Conservation (phyloP, 2,113 vertebrate genomes). For the Oryzias curvinotus region DNA sequence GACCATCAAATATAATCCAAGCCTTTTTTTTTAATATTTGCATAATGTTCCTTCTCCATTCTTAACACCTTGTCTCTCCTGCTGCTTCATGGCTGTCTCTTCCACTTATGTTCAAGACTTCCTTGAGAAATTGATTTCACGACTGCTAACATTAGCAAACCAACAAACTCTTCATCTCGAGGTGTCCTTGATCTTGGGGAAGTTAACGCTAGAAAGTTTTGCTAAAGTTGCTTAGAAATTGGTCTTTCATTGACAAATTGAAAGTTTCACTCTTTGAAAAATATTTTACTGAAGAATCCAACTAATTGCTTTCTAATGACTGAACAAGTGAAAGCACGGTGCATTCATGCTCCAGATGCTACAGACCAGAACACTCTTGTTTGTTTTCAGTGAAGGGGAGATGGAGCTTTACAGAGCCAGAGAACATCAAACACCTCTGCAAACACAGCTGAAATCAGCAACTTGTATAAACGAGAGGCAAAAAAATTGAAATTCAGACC, state of each 20-base stretch:
- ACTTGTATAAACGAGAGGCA: too few species aligned
- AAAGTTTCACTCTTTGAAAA: not conserved
- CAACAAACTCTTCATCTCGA: slow-evolving; percentile 2
- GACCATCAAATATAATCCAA: too few species aligned
- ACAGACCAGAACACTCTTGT: too few species aligned
- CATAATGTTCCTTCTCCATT: not conserved
- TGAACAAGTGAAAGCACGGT: too few species aligned
- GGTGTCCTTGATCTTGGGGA: slow-evolving; percentile 1
- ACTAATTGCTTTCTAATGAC: too few species aligned
- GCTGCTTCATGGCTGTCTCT: slow-evolving; percentile 19
- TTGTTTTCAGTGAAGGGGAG: too few species aligned
- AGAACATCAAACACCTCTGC: too few species aligned
- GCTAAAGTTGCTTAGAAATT: slow-evolving; percentile 19
- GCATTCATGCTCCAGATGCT: too few species aligned
- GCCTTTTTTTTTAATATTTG: not conserved
- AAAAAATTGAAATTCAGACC: too few species aligned
- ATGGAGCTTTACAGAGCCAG: too few species aligned
- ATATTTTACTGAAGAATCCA: too few species aligned
- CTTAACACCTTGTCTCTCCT: slow-evolving; percentile 17
- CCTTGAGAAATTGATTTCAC: slow-evolving; percentile 16
- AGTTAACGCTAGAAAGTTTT: not conserved
- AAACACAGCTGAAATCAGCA: too few species aligned
- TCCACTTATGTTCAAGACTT: slow-evolving; percentile 16
- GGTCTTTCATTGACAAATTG: slow-evolving; percentile 5
- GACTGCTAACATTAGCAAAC: slow-evolving; percentile 17